Percentiles rank a stretch among this genome's conserved stretches.
These are phyloP conservation scores for Lophius piscatorius DNA, from an alignment of 2,113 vertebrate species.

Conservation along the genomic window DNA sequence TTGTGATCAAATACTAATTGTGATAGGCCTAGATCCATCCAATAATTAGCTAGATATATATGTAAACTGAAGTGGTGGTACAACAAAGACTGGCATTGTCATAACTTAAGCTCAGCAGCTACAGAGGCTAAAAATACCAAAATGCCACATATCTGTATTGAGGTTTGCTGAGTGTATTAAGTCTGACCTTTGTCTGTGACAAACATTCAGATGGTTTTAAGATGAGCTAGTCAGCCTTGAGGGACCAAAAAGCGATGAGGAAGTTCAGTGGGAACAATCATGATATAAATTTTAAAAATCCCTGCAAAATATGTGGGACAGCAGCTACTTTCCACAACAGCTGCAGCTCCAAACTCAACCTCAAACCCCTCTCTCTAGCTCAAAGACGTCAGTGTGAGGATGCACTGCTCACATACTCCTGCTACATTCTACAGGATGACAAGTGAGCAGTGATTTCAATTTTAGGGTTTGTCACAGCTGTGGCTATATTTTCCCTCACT, in stretches of 20 bases:
- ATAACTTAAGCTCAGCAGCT: too few species aligned
- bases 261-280: conserved; percentile 11
- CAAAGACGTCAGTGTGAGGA: conserved; percentile 5
- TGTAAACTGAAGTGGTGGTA: too few species aligned
- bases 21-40: too few species aligned
- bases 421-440: conserved; percentile 57
- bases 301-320: conserved; percentile 31
- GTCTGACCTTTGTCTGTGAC: neutral
- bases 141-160: neutral
- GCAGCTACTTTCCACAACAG: conserved; percentile 35
- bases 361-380: neutral
- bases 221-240: neutral
- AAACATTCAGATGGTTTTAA: neutral
- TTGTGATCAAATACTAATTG: too few species aligned
- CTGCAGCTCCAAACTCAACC: conserved; percentile 19
- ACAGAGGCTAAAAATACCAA: conserved; percentile 10
- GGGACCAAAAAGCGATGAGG: neutral
- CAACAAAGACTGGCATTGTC: too few species aligned
- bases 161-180: neutral
- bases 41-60: too few species aligned
- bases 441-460: conserved; percentile 25
- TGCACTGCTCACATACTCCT: conserved; percentile 41
- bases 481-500: neutral
- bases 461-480: conserved; percentile 7
- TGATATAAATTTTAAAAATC: conserved; percentile 11